A percentile compares a stretch with the other conserved stretches of the same genome.
These are phyloP conservation scores for Dipus sagitta DNA, from an alignment of 2,797 vertebrate genomes.

Conservation along the genomic window DNA sequence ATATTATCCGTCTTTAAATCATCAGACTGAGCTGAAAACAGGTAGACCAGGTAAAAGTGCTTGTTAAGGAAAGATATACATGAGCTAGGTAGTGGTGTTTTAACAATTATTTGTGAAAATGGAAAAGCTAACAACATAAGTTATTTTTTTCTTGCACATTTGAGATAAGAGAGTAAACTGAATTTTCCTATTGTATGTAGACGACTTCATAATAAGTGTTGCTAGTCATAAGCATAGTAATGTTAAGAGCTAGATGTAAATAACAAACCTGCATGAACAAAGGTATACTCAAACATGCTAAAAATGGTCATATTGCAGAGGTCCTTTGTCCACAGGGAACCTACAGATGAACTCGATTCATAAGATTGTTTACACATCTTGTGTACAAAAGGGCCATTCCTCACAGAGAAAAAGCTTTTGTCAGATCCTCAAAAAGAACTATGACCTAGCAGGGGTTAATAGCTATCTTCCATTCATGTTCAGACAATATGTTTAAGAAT, in stretches of 20 bases:
- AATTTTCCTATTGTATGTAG: not conserved
- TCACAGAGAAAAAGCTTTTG: not conserved
- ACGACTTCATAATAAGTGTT: not conserved
- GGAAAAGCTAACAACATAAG: not conserved
- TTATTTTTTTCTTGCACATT: slow-evolving; percentile 27
- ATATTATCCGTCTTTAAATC: not conserved
- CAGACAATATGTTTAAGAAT: not conserved
- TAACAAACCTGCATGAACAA: not conserved
- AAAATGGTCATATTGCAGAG: not conserved
- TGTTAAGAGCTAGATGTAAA: slow-evolving; percentile 3
- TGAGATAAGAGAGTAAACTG: slow-evolving; percentile 30
- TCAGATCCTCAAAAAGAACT: not conserved
- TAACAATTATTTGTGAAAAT: not conserved
- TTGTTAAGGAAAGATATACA: not conserved
- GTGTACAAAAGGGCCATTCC: not conserved
- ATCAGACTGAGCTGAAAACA: not conserved
- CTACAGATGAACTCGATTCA: slow-evolving; percentile 13
- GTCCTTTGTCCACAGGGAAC: not conserved
- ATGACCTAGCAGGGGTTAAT: not conserved
- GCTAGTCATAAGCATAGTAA: not conserved
- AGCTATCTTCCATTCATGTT: not conserved
- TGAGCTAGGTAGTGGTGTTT: not conserved
- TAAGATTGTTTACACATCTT: not conserved
- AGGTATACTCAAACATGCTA: not conserved
- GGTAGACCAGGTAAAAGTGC: not conserved